Conservation (phyloP, 2,888 invertebrate species). For the Fragum whitleyi region DNA sequence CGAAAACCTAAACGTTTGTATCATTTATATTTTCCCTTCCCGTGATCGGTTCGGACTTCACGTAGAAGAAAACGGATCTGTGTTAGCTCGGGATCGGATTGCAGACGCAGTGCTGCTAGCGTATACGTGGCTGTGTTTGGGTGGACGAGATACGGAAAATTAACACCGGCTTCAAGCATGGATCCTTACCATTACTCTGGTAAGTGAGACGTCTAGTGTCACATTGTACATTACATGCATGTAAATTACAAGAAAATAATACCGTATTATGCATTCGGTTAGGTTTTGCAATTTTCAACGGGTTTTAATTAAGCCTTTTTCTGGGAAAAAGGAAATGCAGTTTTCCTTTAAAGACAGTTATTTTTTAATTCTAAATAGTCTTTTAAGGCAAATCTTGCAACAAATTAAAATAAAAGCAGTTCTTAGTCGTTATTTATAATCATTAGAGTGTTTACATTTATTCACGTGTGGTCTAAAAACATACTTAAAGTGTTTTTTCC, state of each 20-base stretch:
- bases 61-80: conserved; percentile 60
- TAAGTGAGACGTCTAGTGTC: conserved; percentile 59
- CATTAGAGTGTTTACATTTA: too few relatives aligned
- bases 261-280: background rate
- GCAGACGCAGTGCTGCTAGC: conserved; percentile 40
- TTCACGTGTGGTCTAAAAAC: too few relatives aligned
- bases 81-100: conserved; percentile 52
- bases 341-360: too few relatives aligned
- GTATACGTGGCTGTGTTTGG: conserved; percentile 34
- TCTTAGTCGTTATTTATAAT: too few relatives aligned
- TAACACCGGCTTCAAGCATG: conserved; percentile 55
- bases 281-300: too few relatives aligned
- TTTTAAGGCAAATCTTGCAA: too few relatives aligned
- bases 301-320: too few relatives aligned
- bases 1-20: conserved; percentile 61
- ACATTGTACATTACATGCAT: conserved; percentile 17
- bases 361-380: too few relatives aligned
- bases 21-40: conserved; percentile 65
- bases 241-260: conserved; percentile 4
- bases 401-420: too few relatives aligned
- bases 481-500: too few relatives aligned
- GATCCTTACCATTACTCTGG: conserved; percentile 67
- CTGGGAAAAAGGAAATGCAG: too few relatives aligned
- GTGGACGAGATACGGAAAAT: conserved; percentile 61
- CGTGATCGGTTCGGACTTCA: conserved; percentile 57